Base-by-base conservation (phyloP, 2,113 vertebrate species). In the Vidua chalybeata region DNA sequence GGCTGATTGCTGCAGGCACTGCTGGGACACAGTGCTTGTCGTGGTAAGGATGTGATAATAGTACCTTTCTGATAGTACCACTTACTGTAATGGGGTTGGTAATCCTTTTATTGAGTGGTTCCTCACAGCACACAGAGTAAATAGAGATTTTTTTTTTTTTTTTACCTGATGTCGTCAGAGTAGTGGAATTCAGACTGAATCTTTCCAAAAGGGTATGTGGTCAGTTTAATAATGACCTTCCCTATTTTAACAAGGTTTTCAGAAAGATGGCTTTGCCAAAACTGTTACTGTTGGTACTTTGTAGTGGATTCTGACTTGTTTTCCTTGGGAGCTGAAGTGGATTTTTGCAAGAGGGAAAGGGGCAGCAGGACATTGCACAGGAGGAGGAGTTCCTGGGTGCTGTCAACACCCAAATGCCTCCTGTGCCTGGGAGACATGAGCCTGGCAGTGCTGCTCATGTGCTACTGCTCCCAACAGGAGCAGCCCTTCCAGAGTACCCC, bases 51-150 rank as follows among this genome's bases (percentile, higher is more conserved):
- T 91, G 85, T 85, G 87, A 83, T 95, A 90, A 90, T 93, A 90
- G 86, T 83, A 90, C 96, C 76, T 87, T 96, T 69, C 82, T 93
- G 88, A 46, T 79, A 82, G 90, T 72, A 64, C 73, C 69, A 51
- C 73, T 89, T 90, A 81, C 49, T 78, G 83, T 83, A 78, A 79
- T 61, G 22, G 77, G 64, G 37, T 39, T 79, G 66, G 33, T 88
- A 90, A 91, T 90, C 68, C 79, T 81, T 87, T 86, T 84, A 54
- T 45, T 54, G 92, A 79, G 80, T 84, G 79, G 55, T 55, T 84
- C 35, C 54, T 75, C 73, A 68, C 56, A 87, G 80, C 73, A 16
- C 6, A 39, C 20, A 22, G 61, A 54, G 66, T 84, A 91, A 94
- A 75, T 37, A 74, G 73, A 13, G 41, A 2, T 39, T 35, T 27